Percentiles rank a stretch among this genome's conserved stretches.
These are phyloP conservation scores for Pyrgilauda ruficollis DNA, from an alignment of 2,113 vertebrate species.

Conservation along the genomic window DNA sequence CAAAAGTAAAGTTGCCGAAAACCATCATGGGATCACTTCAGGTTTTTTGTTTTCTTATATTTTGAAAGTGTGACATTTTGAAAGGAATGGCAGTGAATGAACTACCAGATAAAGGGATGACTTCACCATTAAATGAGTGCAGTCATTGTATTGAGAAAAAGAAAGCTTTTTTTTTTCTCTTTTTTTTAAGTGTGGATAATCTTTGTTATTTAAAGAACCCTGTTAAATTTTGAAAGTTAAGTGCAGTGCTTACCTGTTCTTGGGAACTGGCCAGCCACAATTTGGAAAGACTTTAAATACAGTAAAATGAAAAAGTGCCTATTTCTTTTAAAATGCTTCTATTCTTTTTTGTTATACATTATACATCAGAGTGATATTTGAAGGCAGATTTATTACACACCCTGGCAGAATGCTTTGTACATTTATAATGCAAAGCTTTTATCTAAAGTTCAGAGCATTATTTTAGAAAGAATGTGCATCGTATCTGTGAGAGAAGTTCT, in stretches of 20 bases:
- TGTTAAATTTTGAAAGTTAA: conserved; percentile 34
- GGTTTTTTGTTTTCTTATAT: conserved; percentile 19
- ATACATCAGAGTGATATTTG: conserved; percentile 70
- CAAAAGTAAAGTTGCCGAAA: conserved; percentile 10
- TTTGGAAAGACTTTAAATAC: conserved; percentile 35
- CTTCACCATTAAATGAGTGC: conserved; percentile 22
- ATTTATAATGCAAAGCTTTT: conserved; percentile 76
- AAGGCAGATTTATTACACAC: conserved; percentile 70
- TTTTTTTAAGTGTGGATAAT: not conserved
- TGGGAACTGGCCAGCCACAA: not conserved
- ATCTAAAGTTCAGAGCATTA: conserved; percentile 74
- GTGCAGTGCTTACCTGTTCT: not conserved
- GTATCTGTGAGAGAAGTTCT: conserved; percentile 13
- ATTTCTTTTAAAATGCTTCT: conserved; percentile 56
- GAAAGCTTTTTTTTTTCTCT: not conserved
- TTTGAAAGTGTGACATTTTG: conserved; percentile 55
- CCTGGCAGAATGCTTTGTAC: conserved; percentile 66
- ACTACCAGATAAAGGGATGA: conserved; percentile 54
- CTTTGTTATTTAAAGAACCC: conserved; percentile 11
- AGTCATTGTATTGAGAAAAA: conserved; percentile 23
- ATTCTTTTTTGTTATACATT: conserved; percentile 69
- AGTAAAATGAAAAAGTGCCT: conserved; percentile 1
- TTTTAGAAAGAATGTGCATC: conserved; percentile 62
- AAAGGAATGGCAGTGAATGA: conserved; percentile 45
- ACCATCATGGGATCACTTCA: not conserved